phyloP scores from a whole-genome alignment of 2,797 vertebrate genomes.

The Pangasius djambal region DNA sequence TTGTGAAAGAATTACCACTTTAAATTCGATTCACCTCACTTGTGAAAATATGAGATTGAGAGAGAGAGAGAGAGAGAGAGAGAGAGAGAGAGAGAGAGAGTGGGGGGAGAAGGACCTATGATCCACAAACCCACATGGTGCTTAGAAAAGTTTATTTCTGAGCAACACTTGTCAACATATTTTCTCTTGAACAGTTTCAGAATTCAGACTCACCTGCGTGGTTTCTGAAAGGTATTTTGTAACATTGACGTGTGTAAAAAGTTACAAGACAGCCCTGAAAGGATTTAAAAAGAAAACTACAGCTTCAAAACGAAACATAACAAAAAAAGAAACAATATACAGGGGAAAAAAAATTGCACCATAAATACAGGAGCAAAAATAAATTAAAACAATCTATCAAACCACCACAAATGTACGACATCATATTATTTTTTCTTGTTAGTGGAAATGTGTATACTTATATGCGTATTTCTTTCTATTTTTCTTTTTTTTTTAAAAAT shows the following conservation, averaged over 20 bases:
- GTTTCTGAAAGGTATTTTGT: conserved; percentile 57
- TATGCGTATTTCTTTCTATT: neutral
- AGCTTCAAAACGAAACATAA: conserved; percentile 23
- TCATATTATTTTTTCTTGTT: conserved; percentile 38
- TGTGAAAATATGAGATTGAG: neutral
- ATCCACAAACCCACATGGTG: conserved; percentile 25
- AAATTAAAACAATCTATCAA: conserved; percentile 50
- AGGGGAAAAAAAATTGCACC: conserved; percentile 51
- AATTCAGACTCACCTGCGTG: conserved; percentile 51
- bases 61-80: neutral
- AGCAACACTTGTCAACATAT: conserved; percentile 55
- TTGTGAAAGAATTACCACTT: conserved; percentile 42
- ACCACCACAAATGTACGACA: conserved; percentile 52
- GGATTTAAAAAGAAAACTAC: conserved; percentile 30
- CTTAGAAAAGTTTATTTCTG: conserved; percentile 65
- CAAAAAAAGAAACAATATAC: conserved; percentile 44
- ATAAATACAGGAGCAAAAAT: conserved; percentile 60
- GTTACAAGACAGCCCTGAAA: conserved; percentile 42
- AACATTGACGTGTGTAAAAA: conserved; percentile 53
- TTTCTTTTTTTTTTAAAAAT: conserved; percentile 49
- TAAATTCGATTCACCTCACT: conserved; percentile 36
- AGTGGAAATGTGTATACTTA: conserved; percentile 13
- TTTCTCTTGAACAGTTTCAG: conserved; percentile 32
- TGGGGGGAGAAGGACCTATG: neutral
- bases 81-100: neutral